Evolutionary conservation across 1,140 invertebrate genomes (phyloP).

Genomic region (Solenopsis invicta): DNA sequence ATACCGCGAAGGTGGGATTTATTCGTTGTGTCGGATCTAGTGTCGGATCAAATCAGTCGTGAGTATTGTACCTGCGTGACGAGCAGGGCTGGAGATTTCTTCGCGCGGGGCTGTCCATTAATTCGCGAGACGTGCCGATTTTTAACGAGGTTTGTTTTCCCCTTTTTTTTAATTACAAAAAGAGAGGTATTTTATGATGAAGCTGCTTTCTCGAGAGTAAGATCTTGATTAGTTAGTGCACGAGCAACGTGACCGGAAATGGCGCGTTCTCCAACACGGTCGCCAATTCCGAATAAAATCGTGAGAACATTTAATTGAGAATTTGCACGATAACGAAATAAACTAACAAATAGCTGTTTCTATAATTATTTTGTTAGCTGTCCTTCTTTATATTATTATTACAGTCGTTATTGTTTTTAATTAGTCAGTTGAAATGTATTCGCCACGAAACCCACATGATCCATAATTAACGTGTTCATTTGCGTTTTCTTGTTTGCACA

Average conservation of each 20-base stretch:
- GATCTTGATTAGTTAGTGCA: neutral
- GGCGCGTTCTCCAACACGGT: neutral
- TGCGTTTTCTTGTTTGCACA: conserved; percentile 33
- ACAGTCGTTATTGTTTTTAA: neutral
- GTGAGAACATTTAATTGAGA: neutral
- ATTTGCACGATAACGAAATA: neutral
- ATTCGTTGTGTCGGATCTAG: conserved; percentile 67
- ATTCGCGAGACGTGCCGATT: neutral
- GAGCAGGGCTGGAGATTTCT: neutral
- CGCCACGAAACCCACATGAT: neutral
- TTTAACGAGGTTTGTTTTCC: conserved; percentile 16
- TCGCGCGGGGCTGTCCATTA: neutral
- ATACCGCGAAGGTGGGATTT: conserved; percentile 69
- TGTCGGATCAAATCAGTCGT: conserved; percentile 58
- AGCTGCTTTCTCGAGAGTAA: neutral
- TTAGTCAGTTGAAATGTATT: neutral
- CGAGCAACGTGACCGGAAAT: neutral
- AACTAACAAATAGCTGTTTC: neutral
- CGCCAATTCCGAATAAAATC: neutral
- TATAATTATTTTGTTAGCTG: neutral
- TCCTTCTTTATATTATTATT: neutral
- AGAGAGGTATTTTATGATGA: neutral
- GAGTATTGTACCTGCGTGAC: conserved; percentile 49
- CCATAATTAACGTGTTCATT: conserved; percentile 15
- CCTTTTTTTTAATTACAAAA: neutral